Evolutionary conservation across 2,797 vertebrate species (phyloP).

Genomic region (Takifugu rubripes): DNA sequence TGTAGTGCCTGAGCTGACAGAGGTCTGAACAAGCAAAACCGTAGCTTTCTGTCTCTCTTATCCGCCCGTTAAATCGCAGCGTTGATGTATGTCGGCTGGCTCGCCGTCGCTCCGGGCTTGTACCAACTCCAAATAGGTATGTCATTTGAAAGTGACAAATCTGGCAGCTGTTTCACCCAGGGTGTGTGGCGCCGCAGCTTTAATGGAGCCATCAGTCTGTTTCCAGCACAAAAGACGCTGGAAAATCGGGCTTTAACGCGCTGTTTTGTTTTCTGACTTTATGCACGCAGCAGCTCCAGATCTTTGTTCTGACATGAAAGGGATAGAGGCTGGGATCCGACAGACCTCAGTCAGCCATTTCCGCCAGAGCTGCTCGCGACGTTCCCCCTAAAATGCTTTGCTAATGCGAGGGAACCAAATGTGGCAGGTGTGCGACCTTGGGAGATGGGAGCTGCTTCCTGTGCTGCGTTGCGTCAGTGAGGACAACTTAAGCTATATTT

Average conservation of each 20-base stretch:
- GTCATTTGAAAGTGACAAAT: conserved; percentile 78
- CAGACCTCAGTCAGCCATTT: conserved; percentile 35
- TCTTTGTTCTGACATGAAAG: conserved; percentile 59
- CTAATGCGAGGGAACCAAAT: conserved; percentile 23
- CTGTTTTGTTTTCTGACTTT: conserved; percentile 53
- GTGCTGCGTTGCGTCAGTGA: conserved; percentile 20
- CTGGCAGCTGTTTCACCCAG: conserved; percentile 71
- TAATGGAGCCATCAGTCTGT: conserved; percentile 68
- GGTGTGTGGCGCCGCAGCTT: conserved; percentile 54
- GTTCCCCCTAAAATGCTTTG: conserved; percentile 23
- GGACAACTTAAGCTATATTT: conserved; percentile 23
- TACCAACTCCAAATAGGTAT: conserved; percentile 76
- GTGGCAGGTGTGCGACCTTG: conserved; percentile 26
- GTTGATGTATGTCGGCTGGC: conserved; percentile 64
- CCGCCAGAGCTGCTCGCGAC: conserved; percentile 24
- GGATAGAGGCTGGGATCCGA: conserved; percentile 38
- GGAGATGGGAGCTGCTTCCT: conserved; percentile 26
- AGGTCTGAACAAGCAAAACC: conserved; percentile 58
- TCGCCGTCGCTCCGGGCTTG: conserved; percentile 65
- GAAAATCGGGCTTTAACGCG: conserved; percentile 48
- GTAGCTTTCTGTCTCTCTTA: conserved; percentile 53
- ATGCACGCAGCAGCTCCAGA: conserved; percentile 47
- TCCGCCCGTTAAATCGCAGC: conserved; percentile 52
- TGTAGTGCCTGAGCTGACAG: conserved; percentile 67
- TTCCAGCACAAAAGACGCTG: conserved; percentile 59